phyloP scores from a whole-genome alignment of 1,140 invertebrate genomes.

The Drosophila athabasca region DNA sequence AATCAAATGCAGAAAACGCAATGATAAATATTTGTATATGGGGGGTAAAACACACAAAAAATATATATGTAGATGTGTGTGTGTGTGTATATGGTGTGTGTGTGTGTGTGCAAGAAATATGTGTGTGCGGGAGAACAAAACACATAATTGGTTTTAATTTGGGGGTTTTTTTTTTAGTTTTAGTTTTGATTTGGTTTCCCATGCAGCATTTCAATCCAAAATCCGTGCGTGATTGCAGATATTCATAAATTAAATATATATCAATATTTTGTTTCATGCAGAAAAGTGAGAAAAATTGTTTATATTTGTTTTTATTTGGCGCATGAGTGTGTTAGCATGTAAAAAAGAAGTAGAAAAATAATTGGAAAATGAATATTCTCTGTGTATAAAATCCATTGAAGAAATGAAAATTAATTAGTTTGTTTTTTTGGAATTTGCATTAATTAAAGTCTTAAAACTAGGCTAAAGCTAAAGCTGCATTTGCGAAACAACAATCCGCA shows the following conservation, averaged over 20 bases:
- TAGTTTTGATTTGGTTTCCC: constrained; percentile 42
- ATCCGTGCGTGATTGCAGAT: constrained; percentile 64
- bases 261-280: constrained; percentile 51
- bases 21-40: constrained; percentile 27
- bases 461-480: constrained; percentile 25
- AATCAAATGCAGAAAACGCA: constrained; percentile 20
- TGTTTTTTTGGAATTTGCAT: constrained; percentile 4
- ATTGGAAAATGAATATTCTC: constrained; percentile 48
- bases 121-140: constrained; percentile 24
- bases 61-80: constrained; percentile 12
- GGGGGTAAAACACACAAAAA: constrained; percentile 4
- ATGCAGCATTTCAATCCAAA: constrained; percentile 65
- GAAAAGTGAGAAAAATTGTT: constrained; percentile 43
- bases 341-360: constrained; percentile 62
- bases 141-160: constrained; percentile 28
- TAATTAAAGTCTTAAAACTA: constrained; percentile 34
- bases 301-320: constrained; percentile 39
- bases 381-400: constrained; percentile 27
- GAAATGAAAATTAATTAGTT: constrained; percentile 39
- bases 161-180: constrained; percentile 26
- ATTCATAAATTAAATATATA: constrained; percentile 58
- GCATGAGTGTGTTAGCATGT: constrained; percentile 72
- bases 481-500: constrained; percentile 35
- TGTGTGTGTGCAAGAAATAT: constrained; percentile 24
- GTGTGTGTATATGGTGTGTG: neutral